A percentile compares a stretch with the other conserved stretches of the same genome.
Conservation (phyloP, 2,113 vertebrate species). For the Brienomyrus brachyistius region DNA sequence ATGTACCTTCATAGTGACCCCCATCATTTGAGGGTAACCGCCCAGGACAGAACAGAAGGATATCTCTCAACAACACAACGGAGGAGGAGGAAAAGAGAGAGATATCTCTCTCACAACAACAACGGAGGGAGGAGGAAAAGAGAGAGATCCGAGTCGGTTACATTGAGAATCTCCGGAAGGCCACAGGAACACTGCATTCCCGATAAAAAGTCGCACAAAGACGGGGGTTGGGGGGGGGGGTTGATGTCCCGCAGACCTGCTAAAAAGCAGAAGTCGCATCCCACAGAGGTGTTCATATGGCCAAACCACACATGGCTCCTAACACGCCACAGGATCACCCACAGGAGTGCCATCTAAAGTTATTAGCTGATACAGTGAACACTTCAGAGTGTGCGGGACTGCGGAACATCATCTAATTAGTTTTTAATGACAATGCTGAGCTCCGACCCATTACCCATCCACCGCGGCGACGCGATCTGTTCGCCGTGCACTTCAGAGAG, state of each 20-base stretch:
- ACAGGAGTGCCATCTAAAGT: neutral
- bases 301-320: neutral
- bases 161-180: neutral
- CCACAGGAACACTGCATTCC: neutral
- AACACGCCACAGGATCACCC: neutral
- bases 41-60: neutral
- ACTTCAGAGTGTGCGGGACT: neutral
- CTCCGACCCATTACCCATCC: neutral
- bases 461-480: neutral
- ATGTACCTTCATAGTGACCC: neutral
- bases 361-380: neutral
- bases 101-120: no score
- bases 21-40: neutral
- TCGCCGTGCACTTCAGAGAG: neutral
- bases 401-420: neutral
- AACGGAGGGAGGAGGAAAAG: no score
- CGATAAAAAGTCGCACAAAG: neutral
- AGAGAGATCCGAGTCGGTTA: neutral
- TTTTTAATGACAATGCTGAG: neutral
- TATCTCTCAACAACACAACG: no score
- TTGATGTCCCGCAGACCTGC: neutral
- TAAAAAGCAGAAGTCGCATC: neutral
- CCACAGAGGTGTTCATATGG: neutral
- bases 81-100: no score
- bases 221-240: neutral